Evolutionary conservation across 30 jellyfish, hydroid and myxozoan genomes (phyloP), one percentile per base, ranked within the genome.

Genomic region (Phacellophora camtschatica): DNA sequence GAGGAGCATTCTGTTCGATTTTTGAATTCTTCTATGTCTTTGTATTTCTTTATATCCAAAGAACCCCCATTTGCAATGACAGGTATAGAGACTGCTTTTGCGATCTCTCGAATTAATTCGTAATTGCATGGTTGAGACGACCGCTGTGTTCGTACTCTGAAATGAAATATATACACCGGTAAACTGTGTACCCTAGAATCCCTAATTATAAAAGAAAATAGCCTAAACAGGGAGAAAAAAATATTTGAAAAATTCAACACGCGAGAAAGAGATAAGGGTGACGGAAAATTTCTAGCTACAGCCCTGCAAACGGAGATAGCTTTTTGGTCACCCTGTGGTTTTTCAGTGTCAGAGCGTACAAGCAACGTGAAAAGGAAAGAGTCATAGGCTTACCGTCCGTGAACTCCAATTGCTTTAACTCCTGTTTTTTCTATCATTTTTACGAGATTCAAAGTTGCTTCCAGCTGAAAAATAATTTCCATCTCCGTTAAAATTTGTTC

Each of bases 21-120:
- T 78, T 63, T 81, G 41, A 94, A 94, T 28, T 42, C 50, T 25
- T 37, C 95, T 0, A 87, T 66, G 41, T 94, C 97, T 12, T 51
- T 78, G 35, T 25, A 86, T 5, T 54, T 66, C 19, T 88, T 87
- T 6, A 94, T 82, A 30, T 74, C 89, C n/a, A 81, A 57, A 9
- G 99, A 94, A 0, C 97, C 99, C 10, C 99, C 99, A 81, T 94
- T 94, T 13, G 97, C 99, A 65, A 94, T 94, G 62, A 94, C 95
- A 12, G 97, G 97, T 3, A 87, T 82, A 6, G 85, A 49, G 31
- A 88, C 77, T 1, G 91, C 66, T 36, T 88, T 79, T 0, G 96
- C 35, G 13, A 94, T 37, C 18, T 84, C 88, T 12, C 75, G 49
- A 16, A 94, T 87, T 61, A 77, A 41, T 35, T 88, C 96, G 49